Evolutionary conservation across 2,888 invertebrate species (phyloP).

Genomic region (Drosophila paramelanica): DNA sequence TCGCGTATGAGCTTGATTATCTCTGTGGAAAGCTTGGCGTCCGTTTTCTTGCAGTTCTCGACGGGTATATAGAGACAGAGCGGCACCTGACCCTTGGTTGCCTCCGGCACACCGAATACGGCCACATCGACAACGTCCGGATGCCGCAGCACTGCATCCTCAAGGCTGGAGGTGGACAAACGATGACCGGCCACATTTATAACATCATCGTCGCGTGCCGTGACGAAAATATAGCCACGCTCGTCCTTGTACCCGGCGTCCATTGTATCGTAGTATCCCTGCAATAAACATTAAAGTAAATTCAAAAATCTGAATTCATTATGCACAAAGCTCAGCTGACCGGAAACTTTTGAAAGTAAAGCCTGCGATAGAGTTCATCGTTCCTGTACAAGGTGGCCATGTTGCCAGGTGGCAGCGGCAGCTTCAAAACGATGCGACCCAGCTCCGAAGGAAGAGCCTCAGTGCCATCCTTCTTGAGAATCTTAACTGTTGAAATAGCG

Average conservation of each 20-base stretch:
- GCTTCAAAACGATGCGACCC: conserved; percentile 92
- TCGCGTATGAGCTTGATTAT: conserved; percentile 84
- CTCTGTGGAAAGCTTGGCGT: conserved; percentile 83
- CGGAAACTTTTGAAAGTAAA: conserved; percentile 93
- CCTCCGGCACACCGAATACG: conserved; percentile 95
- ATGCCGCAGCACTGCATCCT: conserved; percentile 95
- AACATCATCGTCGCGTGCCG: conserved; percentile 95
- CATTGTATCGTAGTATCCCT: conserved; percentile 92
- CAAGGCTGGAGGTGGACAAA: conserved; percentile 94
- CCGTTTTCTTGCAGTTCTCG: conserved; percentile 80
- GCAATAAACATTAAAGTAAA: not conserved
- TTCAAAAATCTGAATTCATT: not conserved
- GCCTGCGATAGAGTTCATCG: conserved; percentile 91
- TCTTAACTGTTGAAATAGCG: conserved; percentile 86
- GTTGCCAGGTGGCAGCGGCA: conserved; percentile 95
- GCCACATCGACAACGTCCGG: conserved; percentile 94
- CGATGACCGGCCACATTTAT: conserved; percentile 98
- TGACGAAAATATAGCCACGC: conserved; percentile 94
- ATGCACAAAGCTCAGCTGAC: conserved; percentile 86
- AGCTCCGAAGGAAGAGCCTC: conserved; percentile 90
- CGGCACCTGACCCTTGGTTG: conserved; percentile 95
- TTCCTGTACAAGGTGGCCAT: conserved; percentile 93
- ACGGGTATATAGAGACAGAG: conserved; percentile 93
- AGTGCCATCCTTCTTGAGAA: conserved; percentile 89
- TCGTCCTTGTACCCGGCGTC: conserved; percentile 95